Evolutionary conservation across 2,797 vertebrate genomes (phyloP), one percentile per base, ranked within the genome.

Genomic region (Picus viridis): DNA sequence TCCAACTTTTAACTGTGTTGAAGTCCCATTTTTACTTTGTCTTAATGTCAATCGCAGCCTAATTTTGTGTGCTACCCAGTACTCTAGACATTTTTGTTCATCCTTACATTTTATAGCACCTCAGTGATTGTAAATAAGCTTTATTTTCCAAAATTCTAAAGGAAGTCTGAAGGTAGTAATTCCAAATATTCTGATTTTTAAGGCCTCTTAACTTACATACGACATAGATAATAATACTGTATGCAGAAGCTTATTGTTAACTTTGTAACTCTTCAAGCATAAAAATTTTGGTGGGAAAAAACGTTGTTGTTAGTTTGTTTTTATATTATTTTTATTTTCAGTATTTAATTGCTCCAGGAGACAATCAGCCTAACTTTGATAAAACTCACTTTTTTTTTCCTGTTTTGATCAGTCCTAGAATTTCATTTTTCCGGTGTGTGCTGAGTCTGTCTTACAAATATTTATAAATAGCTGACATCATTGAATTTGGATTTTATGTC

Each of bases 401-500:
- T 16, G 16, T 43, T 43, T 43, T 16, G 41, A 73, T 73, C 3
- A 13, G 7, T 77, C 34, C 11, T 72, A 39, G 12, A 20, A 4
- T 53, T 85, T 77, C 32, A 15, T 65, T 27, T 81, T 75, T 59
- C 62, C 69, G 53, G 14, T 51, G 6, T 12, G 49, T 43, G 26
- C 11, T 41, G 14, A 74, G 36, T 92, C 58, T 96, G 64, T 80
- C 45, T 92, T 96, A 39, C 5, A 39, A 54, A 26, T 83, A 26
- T 65, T 85, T 78, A 17, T 26, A 68, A 82, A 23, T n/a, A 67
- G 9, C 32, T 41, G 10, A 43, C 36, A 53, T 56, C 3, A 14
- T 78, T 63, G 88, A 70, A 70, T 90, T 54, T 78, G 76, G 14
- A 32, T 94, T 95, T 94, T 83, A 11, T 84, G 72, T 86, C 77